These are phyloP conservation scores for Ptilorrhoa leucosticta DNA, from an alignment of 2,113 vertebrate genomes.

Conservation along the genomic window DNA sequence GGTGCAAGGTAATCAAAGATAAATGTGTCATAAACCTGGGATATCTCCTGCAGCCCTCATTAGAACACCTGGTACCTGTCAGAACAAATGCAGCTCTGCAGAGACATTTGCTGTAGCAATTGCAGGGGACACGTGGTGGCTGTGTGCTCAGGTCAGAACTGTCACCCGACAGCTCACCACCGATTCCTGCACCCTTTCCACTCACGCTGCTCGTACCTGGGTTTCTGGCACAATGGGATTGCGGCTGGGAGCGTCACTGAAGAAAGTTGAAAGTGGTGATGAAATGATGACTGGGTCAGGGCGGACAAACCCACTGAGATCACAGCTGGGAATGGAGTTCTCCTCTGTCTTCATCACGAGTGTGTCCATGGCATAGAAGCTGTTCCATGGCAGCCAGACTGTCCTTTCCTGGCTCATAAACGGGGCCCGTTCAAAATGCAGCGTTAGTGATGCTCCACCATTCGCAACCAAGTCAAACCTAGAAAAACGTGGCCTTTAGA, in stretches of 20 bases:
- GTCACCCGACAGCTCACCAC: background rate
- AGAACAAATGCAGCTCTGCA: background rate
- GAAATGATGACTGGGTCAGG: constrained; percentile 96
- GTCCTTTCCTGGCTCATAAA: constrained; percentile 98
- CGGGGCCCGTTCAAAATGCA: constrained; percentile 94
- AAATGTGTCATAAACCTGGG: background rate
- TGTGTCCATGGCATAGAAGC: constrained; percentile 98
- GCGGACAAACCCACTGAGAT: constrained; percentile 93
- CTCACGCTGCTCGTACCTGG: constrained; percentile 77
- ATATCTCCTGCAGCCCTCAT: background rate
- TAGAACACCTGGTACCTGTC: background rate
- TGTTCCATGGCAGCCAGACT: constrained; percentile 97
- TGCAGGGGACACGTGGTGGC: background rate
- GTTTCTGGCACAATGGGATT: constrained; percentile 97
- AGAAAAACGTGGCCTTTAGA: constrained; percentile 7
- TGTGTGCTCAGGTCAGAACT: background rate
- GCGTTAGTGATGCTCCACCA: constrained; percentile 89
- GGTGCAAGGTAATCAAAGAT: background rate
- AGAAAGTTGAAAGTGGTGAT: constrained; percentile 96
- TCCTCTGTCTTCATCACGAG: constrained; percentile 98
- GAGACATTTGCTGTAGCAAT: background rate
- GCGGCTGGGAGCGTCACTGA: constrained; percentile 87
- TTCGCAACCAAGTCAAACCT: constrained; percentile 98
- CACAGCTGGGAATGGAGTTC: constrained; percentile 98
- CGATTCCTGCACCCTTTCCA: background rate